Evolutionary conservation across 2,797 vertebrate genomes (phyloP).

Genomic region (Gadopsis bispinosus): DNA sequence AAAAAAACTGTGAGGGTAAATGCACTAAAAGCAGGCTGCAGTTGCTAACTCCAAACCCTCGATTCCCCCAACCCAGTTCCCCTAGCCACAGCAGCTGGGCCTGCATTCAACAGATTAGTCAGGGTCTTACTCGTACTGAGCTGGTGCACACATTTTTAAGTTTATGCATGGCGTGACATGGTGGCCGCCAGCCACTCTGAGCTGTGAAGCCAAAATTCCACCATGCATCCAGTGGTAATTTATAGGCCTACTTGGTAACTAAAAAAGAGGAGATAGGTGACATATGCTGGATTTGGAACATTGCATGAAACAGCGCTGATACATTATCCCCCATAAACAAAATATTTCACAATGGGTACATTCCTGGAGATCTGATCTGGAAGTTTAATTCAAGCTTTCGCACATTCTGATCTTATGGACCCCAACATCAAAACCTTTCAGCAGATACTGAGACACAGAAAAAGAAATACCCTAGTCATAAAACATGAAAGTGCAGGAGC

Average conservation of each 20-base stretch:
- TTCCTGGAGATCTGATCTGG: slow-evolving; percentile 11
- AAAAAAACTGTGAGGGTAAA: slow-evolving; percentile 21
- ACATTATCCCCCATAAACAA: slow-evolving; percentile 15
- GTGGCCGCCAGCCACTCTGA: slow-evolving; percentile 65
- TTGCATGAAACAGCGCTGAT: slow-evolving; percentile 22
- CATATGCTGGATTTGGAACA: slow-evolving; percentile 40
- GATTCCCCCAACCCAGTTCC: slow-evolving; percentile 10
- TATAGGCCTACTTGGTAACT: slow-evolving; percentile 64
- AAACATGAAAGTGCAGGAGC: slow-evolving; percentile 59
- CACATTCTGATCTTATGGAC: not conserved
- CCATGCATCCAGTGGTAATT: slow-evolving; percentile 66
- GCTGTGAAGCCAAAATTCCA: slow-evolving; percentile 76
- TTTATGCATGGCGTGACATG: slow-evolving; percentile 51
- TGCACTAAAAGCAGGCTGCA: slow-evolving; percentile 32
- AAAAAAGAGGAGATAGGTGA: slow-evolving; percentile 52
- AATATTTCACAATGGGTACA: slow-evolving; percentile 8
- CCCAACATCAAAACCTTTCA: slow-evolving; percentile 21
- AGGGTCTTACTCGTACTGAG: slow-evolving; percentile 44
- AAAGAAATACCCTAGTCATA: slow-evolving; percentile 55
- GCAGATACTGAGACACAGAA: slow-evolving; percentile 40
- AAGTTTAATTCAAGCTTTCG: not conserved
- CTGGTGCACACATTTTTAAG: slow-evolving; percentile 54
- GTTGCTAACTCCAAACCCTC: slow-evolving; percentile 33
- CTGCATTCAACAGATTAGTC: slow-evolving; percentile 51
- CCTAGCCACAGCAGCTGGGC: slow-evolving; percentile 42